These are phyloP conservation scores for Phymatocera aterrima DNA, from an alignment of 2,888 invertebrate species.

Conservation along the genomic window DNA sequence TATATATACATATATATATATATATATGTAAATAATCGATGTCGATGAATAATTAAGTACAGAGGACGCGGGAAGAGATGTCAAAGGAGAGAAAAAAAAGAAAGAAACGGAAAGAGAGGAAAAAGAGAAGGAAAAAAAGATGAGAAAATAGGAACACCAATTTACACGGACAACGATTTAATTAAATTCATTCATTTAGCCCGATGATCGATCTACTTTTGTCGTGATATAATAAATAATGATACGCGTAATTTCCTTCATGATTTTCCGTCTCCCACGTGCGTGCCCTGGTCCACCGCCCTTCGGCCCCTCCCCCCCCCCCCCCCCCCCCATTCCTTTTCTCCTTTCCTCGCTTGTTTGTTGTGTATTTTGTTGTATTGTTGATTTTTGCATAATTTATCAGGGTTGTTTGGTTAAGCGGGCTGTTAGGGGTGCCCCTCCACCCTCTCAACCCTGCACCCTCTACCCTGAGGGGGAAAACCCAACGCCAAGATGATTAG, in stretches of 20 bases:
- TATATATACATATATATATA: background rate
- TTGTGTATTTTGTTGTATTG: slow-evolving; percentile 68
- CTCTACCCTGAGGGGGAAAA: slow-evolving; percentile 51
- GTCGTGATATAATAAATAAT: background rate
- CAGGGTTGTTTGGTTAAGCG: slow-evolving; percentile 72
- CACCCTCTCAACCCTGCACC: background rate
- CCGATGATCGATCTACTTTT: no score
- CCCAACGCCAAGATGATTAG: slow-evolving; percentile 71
- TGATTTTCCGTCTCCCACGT: slow-evolving; percentile 14
- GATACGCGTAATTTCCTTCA: background rate
- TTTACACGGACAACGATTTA: no score
- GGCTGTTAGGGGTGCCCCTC: slow-evolving; percentile 64
- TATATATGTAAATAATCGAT: no score
- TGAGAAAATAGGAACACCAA: no score
- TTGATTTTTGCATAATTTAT: slow-evolving; percentile 74
- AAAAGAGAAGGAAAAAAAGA: no score
- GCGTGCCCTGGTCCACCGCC: background rate
- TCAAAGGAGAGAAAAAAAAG: no score
- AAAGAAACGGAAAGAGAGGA: no score
- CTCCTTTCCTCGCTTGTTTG: slow-evolving; percentile 27
- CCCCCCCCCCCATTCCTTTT: slow-evolving; percentile 45
- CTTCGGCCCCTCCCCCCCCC: slow-evolving; percentile 48
- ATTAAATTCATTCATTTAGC: background rate
- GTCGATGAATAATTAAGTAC: no score
- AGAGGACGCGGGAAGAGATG: no score